Conservation (phyloP, 2,888 invertebrate species). For the Tetranychus truncatus region DNA sequence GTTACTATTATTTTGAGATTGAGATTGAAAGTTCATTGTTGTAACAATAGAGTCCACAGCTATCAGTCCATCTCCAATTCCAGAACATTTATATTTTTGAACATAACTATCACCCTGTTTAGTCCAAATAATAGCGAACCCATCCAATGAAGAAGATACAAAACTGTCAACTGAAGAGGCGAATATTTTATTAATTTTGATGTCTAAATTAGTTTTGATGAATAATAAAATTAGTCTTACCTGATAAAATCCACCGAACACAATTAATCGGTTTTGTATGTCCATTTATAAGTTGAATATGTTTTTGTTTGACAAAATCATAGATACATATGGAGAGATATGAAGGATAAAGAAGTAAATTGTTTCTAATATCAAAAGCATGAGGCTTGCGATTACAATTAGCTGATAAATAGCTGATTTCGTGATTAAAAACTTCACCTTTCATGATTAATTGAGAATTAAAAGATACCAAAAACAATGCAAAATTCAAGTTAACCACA, state of each 20-base stretch:
- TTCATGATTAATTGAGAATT: neutral
- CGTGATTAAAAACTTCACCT: neutral
- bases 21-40: neutral
- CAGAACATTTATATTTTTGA: neutral
- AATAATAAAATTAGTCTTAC: neutral
- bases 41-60: neutral
- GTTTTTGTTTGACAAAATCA: neutral
- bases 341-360: conserved; percentile 2
- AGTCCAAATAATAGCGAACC: neutral
- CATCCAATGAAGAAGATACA: neutral
- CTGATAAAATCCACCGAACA: conserved; percentile 3
- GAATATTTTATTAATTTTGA: neutral
- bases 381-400: neutral
- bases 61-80: neutral
- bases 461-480: neutral
- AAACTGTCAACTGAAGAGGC: neutral
- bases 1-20: neutral
- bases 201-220: too few relatives aligned
- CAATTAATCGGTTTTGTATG: neutral
- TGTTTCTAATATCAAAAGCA: neutral
- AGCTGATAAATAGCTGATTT: neutral
- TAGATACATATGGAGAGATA: neutral
- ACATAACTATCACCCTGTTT: neutral
- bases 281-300: conserved; percentile 7
- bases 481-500: neutral